Evolutionary conservation across 2,888 invertebrate genomes (phyloP), one percentile per base, ranked within the genome.

Genomic region (Drosophila suboccidentalis): DNA sequence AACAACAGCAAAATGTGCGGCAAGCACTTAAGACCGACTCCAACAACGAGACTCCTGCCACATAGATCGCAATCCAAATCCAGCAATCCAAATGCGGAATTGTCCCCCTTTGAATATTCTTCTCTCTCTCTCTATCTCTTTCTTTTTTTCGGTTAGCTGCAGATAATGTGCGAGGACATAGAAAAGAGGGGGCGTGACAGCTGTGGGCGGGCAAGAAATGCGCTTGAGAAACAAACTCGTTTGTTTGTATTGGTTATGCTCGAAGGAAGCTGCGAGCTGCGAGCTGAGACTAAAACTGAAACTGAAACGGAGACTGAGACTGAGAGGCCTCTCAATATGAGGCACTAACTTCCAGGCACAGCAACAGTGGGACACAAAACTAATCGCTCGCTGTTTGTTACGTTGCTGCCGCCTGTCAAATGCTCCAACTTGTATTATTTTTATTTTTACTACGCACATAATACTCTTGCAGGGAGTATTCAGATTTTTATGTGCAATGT

Each of bases 11-110:
- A 66, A 65, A 54, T 68, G 64, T 83, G 86, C 71, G 84, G 78
- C 83, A 83, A 82, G 83, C 72, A 76, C 77, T 75, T 71, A 75
- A 43, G 51, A 36, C 9, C 15, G 26, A n/a, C 46, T 38, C 46
- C 57, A 29, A 44, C 43, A 26, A 26, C 26, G 26, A 5, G 55
- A 58, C 47, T 58, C 46, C 47, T 47, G 58, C 58, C 39, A 59
- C 49, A 59, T 34, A 49, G 64, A 64, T 64, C 64, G 63, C 63
- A 54, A 57, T 57, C 55, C 64, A 41, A 54, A 57, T 57, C 55
- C 64, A 47, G 55, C 63, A 54, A 57, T 44, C 55, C 55, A 57
- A 57, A 57, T 57, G 55, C 55, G 43, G 44, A 57, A 57, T 57
- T 57, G 55, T 57, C 58, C 58, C 62, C 65, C 67, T 75, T 71